Base-by-base conservation (phyloP, 2,113 vertebrate species). In the Xyliphius kryptos region DNA sequence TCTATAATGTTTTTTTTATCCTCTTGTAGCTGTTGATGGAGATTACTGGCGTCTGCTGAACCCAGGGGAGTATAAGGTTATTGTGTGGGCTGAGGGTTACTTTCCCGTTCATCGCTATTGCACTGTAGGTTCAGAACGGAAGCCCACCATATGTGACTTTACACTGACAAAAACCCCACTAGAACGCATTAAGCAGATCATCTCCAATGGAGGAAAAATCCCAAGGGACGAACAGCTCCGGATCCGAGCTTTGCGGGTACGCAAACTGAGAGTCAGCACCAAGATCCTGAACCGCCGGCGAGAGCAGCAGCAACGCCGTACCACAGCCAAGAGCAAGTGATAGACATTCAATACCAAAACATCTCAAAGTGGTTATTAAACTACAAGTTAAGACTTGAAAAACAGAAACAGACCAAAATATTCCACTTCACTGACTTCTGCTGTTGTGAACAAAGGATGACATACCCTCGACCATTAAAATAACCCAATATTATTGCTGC, bases 21-120 rank as follows among this genome's bases (percentile, higher is more conserved):
- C 26, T 32, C 26, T 32, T 32, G 7, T 32, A 97, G 94, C 92
- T n/a, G 48, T 78, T 6, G 90, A 83, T 0, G 95, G 95, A 0
- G 95, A 97, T 77, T 97, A 93, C 81, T 97, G 95, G 94, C 88
- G 93, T 3, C 84, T 97, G n/a, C 81, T 97, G 70, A 97, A 94
- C 67, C 95, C 94, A 0, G 94, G 95, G 0, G 89, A 94, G 53
- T 97, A 96, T 20, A 79, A 86, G 67, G 86, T 97, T 67, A 87
- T 84, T 0, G 92, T 89, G 8, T 85, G 85, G 63, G 91, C 93
- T 0, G 86, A 86, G 73, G 92, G 94, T 16, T 97, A 94, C 78
- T 77, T 90, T 50, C 74, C 89, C 0, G 80, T 81, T 3, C 79
- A 73, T 19, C 83, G 80, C 5, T 81, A 32, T 0, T 97, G 94